Evolutionary conservation across 2,888 invertebrate species (phyloP).

Genomic region (Agrochola lota): DNA sequence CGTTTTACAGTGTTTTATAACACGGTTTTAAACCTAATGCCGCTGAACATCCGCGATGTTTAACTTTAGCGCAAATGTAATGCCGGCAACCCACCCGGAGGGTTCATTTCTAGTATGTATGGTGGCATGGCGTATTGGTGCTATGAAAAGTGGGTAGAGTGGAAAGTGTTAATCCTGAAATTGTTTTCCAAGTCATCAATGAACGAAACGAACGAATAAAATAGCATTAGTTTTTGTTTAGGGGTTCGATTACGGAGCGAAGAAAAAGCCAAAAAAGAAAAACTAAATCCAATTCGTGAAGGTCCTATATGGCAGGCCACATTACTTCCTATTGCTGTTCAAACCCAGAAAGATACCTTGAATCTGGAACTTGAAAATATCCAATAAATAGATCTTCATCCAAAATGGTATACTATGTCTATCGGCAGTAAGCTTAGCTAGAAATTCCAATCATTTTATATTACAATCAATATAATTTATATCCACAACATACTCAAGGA

Average conservation of each 20-base stretch:
- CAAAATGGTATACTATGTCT: not conserved
- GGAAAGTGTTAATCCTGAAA: too few relatives aligned
- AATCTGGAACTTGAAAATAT: not conserved
- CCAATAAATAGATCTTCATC: not conserved
- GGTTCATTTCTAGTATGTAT: too few relatives aligned
- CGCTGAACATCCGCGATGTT: too few relatives aligned
- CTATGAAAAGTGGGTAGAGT: too few relatives aligned
- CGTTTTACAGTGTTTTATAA: too few relatives aligned
- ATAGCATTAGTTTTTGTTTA: not conserved
- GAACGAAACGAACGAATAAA: not conserved
- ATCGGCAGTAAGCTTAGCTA: not conserved
- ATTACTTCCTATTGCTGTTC: too few relatives aligned
- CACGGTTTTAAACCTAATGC: too few relatives aligned
- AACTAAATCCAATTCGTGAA: not conserved
- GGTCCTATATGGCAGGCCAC: not conserved
- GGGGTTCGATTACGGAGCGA: not conserved
- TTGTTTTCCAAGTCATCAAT: not conserved
- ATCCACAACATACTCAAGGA: conserved; percentile 3
- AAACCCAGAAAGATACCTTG: not conserved
- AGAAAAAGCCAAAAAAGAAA: not conserved
- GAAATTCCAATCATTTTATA: not conserved
- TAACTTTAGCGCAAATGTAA: too few relatives aligned
- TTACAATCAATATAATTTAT: not conserved
- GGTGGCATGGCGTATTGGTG: too few relatives aligned
- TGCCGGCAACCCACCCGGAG: too few relatives aligned